Evolutionary conservation across 2,113 vertebrate genomes (phyloP), one percentile per base, ranked within the genome.

Genomic region (Calyptomena viridis): DNA sequence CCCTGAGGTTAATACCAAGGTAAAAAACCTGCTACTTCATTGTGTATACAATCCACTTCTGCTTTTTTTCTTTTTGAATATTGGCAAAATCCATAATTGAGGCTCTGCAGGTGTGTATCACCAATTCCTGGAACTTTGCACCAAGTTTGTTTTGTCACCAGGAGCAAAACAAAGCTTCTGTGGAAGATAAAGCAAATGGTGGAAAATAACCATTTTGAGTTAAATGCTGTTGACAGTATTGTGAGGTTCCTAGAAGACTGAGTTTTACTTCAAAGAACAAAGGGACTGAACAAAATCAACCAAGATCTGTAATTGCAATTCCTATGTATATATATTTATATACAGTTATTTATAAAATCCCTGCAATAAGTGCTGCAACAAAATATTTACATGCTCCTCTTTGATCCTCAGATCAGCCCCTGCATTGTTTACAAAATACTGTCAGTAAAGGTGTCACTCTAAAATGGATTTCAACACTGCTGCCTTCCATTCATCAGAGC

Each of bases 391-490:
- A 40, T 39, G 40, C 6, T 72, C 5, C 30, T 49, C 74, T 85
- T 83, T 81, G 79, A 56, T 67, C 74, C 14, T 24, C 39, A 56
- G 64, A 35, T 74, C 52, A 56, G n/a, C n/a, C 30, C 81, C 64
- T 71, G 63, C 18, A 24, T 46, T 88, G 35, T 95, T 95, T 87
- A 86, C 82, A 75, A 92, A 93, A 93, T 64, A 67, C 8, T 59
- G 50, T 31, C 39, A 68, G 85, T 77, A 64, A 81, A 92, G 80
- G 73, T 90, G 62, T 96, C 69, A 46, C 35, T 97, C 35, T 40
- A n/a, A 68, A 96, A 68, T 68, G 84, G n/a, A 68, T 89, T 96
- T 90, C 87, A 93, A 84, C 53, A 46, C 44, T 92, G 67, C 83
- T 91, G 60, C 72, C 72, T 94, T 84, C 73, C 40, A 58, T 78